Evolutionary conservation across 2,888 invertebrate species (phyloP).

Genomic region (Thereva nobilitata): DNA sequence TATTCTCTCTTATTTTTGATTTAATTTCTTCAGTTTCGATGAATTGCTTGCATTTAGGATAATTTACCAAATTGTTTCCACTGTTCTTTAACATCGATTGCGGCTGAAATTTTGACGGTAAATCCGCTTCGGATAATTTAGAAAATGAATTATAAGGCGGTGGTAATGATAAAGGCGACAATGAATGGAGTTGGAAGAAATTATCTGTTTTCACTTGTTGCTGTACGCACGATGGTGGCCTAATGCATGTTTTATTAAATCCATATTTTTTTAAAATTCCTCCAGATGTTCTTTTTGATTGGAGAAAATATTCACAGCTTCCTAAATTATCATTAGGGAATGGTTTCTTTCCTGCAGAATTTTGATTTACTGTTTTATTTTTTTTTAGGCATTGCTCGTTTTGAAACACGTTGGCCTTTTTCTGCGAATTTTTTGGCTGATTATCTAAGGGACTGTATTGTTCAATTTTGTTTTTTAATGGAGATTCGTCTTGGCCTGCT

Average conservation of each 20-base stretch:
- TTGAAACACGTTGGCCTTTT: constrained; percentile 10
- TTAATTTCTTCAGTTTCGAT: constrained; percentile 39
- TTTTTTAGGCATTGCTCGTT: constrained; percentile 20
- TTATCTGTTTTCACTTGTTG: constrained; percentile 36
- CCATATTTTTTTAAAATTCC: constrained; percentile 41
- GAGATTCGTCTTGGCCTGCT: not conserved
- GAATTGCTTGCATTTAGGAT: constrained; percentile 37
- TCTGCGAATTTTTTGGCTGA: constrained; percentile 18
- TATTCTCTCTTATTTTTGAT: constrained; percentile 43
- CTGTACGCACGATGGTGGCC: constrained; percentile 35
- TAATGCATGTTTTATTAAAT: constrained; percentile 39
- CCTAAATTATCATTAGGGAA: constrained; percentile 28
- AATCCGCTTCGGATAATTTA: constrained; percentile 19
- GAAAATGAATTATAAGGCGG: constrained; percentile 28
- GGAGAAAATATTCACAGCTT: not conserved
- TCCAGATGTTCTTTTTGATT: constrained; percentile 15
- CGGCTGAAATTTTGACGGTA: constrained; percentile 26
- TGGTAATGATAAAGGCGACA: constrained; percentile 30
- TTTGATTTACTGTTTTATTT: constrained; percentile 19
- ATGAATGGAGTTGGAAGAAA: constrained; percentile 35
- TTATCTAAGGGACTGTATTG: constrained; percentile 9
- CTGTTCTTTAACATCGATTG: constrained; percentile 13
- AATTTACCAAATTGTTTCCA: constrained; percentile 36
- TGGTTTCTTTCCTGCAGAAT: constrained; percentile 30
- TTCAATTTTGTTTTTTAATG: constrained; percentile 13